These are phyloP conservation scores for Physocephala rufipes DNA, from an alignment of 2,888 invertebrate species.

Conservation along the genomic window DNA sequence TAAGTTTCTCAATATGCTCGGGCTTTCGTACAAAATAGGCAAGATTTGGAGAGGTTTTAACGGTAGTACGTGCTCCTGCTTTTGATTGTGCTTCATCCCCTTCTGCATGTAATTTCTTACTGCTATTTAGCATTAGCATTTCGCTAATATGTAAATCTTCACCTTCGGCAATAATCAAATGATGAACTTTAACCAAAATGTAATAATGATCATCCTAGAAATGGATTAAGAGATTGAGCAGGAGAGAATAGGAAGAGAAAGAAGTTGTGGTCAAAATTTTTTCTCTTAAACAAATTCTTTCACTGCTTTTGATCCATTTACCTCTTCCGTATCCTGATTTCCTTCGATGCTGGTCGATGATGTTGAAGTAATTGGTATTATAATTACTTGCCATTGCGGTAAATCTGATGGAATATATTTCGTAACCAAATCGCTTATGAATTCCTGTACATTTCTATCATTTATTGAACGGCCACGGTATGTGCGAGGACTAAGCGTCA, in stretches of 20 bases:
- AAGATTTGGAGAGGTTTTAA: slow-evolving; percentile 63
- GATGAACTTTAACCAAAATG: slow-evolving; percentile 78
- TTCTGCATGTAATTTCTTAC: slow-evolving; percentile 45
- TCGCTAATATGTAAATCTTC: slow-evolving; percentile 78
- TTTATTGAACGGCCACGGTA: slow-evolving; percentile 76
- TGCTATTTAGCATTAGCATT: slow-evolving; percentile 71
- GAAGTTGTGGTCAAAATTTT: not conserved
- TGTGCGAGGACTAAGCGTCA: slow-evolving; percentile 71
- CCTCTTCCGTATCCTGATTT: slow-evolving; percentile 29
- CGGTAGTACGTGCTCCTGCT: too few relatives aligned
- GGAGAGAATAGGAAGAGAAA: not conserved
- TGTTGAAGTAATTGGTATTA: slow-evolving; percentile 70
- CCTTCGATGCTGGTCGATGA: slow-evolving; percentile 38
- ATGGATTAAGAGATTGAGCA: not conserved
- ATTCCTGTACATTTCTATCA: slow-evolving; percentile 81
- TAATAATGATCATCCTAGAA: slow-evolving; percentile 68
- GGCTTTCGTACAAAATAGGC: slow-evolving; percentile 70
- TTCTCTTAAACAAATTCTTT: not conserved
- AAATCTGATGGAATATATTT: slow-evolving; percentile 78
- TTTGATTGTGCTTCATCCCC: slow-evolving; percentile 43
- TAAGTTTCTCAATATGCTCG: slow-evolving; percentile 73
- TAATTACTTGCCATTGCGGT: slow-evolving; percentile 84
- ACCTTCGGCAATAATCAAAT: slow-evolving; percentile 77
- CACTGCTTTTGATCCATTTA: slow-evolving; percentile 32
- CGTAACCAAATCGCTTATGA: slow-evolving; percentile 79